Base-by-base conservation (phyloP, 2,113 vertebrate genomes). In the Riparia riparia region DNA sequence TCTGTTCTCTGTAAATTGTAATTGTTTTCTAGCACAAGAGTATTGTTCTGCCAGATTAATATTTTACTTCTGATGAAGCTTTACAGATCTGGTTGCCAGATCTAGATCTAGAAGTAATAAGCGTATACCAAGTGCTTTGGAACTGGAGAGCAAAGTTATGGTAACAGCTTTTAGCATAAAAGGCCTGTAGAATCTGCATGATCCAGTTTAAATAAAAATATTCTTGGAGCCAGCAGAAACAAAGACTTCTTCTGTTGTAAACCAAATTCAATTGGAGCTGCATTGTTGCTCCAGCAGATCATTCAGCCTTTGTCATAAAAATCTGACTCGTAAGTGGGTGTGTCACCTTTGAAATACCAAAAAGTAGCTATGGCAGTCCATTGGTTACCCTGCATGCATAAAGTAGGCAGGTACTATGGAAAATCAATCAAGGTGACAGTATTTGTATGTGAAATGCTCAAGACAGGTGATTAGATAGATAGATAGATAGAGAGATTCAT, bases 1-100 rank as follows among this genome's bases (percentile, higher is more conserved):
- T 94, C 56, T 96, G 50, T 93, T 92, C 56, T 91, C 66, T 88
- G 39, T 61, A 88, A 90, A 93, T 76, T 81, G 17, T 44, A 85
- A 32, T 74, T 74, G 42, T 34, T 81, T 90, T 88, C 70, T 96
- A 90, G 51, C 87, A 72, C 16, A 18, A 96, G 63, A 89, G n/a
- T 77, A 82, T 60, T 89, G 70, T 87, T 84, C 84, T 95, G 34
- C 79, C 79, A 86, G 76, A 86, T 90, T 5, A 89, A 6, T 44
- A 42, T 89, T 92, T 94, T 89, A 50, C 54, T 77, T 83, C 34
- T 65, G 66, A 65, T 81, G 58, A 57, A 82, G 34, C 80, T 82
- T 87, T 76, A 72, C 44, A 73, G 68, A 83, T 90, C 76, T 74
- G 49, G 32, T 95, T 95, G 83, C 65, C 78, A 92, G 60, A 90